These are phyloP conservation scores for Mormoops blainvillei DNA, from an alignment of 2,113 vertebrate genomes.

Conservation along the genomic window DNA sequence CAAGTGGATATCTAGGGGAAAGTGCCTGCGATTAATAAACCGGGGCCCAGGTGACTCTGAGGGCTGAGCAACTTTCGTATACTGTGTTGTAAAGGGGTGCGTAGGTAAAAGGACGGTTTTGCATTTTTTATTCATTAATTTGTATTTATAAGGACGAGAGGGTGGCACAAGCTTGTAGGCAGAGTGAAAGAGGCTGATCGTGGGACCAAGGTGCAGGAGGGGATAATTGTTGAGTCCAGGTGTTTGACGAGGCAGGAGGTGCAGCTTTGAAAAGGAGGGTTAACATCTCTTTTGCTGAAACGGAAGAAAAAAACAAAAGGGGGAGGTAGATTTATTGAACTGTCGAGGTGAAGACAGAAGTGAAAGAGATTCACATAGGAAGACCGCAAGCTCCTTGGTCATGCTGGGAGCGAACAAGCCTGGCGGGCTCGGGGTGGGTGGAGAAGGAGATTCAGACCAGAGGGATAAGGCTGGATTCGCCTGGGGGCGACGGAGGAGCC, in stretches of 20 bases:
- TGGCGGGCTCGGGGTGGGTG: neutral
- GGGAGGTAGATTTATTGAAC: neutral
- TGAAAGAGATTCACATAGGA: neutral
- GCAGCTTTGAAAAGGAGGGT: neutral
- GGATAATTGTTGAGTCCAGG: neutral
- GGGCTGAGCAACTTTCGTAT: neutral
- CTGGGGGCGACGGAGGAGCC: rapidly evolving
- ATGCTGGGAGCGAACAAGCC: neutral
- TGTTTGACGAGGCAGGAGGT: neutral
- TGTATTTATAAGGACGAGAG: neutral
- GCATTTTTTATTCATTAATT: neutral
- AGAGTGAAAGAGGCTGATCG: neutral
- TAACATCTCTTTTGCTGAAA: neutral
- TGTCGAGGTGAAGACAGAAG: neutral
- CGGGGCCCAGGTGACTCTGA: neutral
- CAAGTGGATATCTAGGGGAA: neutral
- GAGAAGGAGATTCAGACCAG: neutral
- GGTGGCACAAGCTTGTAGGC: neutral
- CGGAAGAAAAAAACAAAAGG: neutral
- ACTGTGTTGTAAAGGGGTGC: neutral
- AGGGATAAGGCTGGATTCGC: too few relatives aligned
- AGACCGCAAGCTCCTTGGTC: neutral
- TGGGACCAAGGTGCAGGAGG: neutral
- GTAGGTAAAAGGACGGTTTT: neutral
- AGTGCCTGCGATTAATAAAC: neutral